phyloP scores from a whole-genome alignment of 2,797 vertebrate species.

The Xenopus petersii region DNA sequence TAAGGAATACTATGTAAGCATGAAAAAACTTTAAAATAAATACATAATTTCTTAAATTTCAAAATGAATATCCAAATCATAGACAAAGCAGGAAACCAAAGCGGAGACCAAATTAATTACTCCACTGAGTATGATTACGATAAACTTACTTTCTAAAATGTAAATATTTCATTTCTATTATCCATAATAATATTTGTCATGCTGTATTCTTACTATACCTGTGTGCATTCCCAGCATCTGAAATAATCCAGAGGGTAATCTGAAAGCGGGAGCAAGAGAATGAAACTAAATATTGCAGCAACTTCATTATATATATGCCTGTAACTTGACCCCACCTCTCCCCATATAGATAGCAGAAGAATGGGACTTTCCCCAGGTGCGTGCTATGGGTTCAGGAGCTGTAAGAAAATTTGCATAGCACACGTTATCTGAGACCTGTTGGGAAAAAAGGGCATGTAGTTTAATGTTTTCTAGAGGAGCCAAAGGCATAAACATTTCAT shows the following conservation, averaged over 20 bases:
- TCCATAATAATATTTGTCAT: no score
- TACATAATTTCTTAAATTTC: no score
- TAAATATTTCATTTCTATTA: no score
- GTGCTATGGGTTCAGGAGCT: constrained; percentile 24
- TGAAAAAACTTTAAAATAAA: no score
- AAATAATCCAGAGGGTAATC: background rate
- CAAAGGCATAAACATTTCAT: constrained; percentile 9
- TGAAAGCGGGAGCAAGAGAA: background rate
- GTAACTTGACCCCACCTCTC: constrained; percentile 15
- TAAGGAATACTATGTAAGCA: no score
- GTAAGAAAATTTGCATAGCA: constrained; percentile 73
- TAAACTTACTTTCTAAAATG: no score
- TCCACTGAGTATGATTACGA: no score
- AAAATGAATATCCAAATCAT: no score
- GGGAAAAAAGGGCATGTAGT: constrained; percentile 68
- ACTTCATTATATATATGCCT: background rate
- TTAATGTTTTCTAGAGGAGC: constrained; percentile 72
- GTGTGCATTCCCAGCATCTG: constrained; percentile 4
- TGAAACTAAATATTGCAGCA: background rate
- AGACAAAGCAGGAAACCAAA: no score
- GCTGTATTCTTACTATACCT: constrained; percentile 15
- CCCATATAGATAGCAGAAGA: constrained; percentile 8
- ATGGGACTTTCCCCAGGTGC: constrained; percentile 43
- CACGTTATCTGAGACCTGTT: constrained; percentile 57
- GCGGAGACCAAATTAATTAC: no score